phyloP scores from a whole-genome alignment of 2,113 vertebrate genomes.

The Brachirus orientalis region DNA sequence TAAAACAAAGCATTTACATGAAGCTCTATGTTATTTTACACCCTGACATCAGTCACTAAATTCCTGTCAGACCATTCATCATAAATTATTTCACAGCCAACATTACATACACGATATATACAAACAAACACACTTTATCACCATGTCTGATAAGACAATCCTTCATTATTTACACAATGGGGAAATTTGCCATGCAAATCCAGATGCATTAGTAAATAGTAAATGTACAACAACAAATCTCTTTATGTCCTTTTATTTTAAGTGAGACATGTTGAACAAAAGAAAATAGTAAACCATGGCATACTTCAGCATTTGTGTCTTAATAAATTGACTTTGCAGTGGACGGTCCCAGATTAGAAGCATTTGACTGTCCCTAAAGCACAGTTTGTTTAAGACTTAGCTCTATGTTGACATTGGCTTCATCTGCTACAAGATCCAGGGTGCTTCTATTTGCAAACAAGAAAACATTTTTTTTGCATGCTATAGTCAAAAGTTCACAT shows the following conservation, averaged over 20 bases:
- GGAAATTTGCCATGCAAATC: too few species aligned
- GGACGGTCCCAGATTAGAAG: conserved; percentile 53
- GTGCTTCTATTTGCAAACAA: conserved; percentile 68
- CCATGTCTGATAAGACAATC: too few species aligned
- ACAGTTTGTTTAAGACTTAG: conserved; percentile 69
- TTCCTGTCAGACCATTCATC: too few species aligned
- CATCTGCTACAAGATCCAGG: conserved; percentile 64
- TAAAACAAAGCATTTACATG: neutral
- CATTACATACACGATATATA: too few species aligned
- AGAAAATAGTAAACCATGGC: neutral
- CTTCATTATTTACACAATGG: too few species aligned
- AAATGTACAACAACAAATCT: too few species aligned
- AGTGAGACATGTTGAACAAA: neutral
- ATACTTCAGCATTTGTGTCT: conserved; percentile 36
- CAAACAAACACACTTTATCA: too few species aligned
- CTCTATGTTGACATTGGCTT: conserved; percentile 71
- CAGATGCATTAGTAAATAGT: too few species aligned
- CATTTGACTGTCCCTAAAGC: conserved; percentile 54
- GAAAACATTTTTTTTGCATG: conserved; percentile 54
- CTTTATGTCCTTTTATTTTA: conserved; percentile 1
- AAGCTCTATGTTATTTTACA: too few species aligned
- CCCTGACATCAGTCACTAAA: too few species aligned
- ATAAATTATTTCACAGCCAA: too few species aligned
- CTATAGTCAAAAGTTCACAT: conserved; percentile 54
- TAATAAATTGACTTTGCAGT: conserved; percentile 17